phyloP scores from a whole-genome alignment of 1,140 invertebrate species.

The Stegodyphus dumicola region DNA sequence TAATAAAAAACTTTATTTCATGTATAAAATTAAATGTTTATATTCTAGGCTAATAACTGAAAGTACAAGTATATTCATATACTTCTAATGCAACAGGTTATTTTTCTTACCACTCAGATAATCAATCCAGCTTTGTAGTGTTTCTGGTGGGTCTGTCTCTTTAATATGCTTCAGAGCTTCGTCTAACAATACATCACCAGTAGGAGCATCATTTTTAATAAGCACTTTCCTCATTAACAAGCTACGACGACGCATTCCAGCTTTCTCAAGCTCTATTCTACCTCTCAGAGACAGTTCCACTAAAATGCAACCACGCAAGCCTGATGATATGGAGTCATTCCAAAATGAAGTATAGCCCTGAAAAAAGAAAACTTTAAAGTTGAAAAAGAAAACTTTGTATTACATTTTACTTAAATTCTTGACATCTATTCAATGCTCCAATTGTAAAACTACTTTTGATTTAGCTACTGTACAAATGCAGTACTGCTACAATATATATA shows the following conservation, averaged over 20 bases:
- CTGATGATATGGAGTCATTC: slow-evolving; percentile 99
- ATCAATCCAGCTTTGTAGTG: slow-evolving; percentile 99
- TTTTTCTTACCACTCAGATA: slow-evolving; percentile 90
- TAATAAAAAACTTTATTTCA: too few relatives aligned
- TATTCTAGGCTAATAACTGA: too few relatives aligned
- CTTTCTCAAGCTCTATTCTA: slow-evolving; percentile 94
- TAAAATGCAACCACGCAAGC: slow-evolving; percentile 96
- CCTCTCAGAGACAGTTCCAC: slow-evolving; percentile 96
- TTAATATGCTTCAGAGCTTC: slow-evolving; percentile 99
- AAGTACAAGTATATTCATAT: too few relatives aligned
- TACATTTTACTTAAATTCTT: background rate
- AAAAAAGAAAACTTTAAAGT: slow-evolving; percentile 40
- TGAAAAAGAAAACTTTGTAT: background rate
- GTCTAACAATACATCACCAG: slow-evolving; percentile 97
- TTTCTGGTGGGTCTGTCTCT: slow-evolving; percentile 96
- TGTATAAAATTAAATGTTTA: too few relatives aligned
- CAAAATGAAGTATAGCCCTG: slow-evolving; percentile 99
- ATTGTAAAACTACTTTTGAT: too few relatives aligned
- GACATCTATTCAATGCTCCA: too few relatives aligned
- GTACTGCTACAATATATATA: too few relatives aligned
- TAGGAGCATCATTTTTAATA: slow-evolving; percentile 87
- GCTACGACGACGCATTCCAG: slow-evolving; percentile 93
- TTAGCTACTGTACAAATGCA: too few relatives aligned
- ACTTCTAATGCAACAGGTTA: background rate
- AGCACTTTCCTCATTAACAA: slow-evolving; percentile 84